Evolutionary conservation across 2,797 vertebrate species (phyloP), one percentile per base, ranked within the genome.

Genomic region (Clamator glandarius): DNA sequence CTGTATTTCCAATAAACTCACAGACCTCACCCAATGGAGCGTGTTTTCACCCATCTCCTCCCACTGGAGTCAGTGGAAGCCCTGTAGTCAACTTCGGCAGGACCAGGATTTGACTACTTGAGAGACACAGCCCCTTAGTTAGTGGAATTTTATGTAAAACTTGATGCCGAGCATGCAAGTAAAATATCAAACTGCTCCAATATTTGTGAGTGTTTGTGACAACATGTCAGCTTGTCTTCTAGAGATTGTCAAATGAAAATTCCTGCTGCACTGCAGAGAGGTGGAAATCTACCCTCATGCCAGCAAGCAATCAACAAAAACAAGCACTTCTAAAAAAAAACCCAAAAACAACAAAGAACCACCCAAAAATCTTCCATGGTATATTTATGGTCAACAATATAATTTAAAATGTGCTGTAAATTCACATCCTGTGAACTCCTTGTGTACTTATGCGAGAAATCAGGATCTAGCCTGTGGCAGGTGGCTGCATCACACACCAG

Each of bases 151-250:
- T 74, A 72, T 26, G 24, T 33, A 78, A 91, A 95, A 85, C 11
- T 28, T n/a, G 48, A 72, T 83, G 72, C 70, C 67, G 39, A 77
- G 46, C 57, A 69, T n/a, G 33, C 48, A 91, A 88, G n/a, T 62
- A 77, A 87, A 89, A 72, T 29, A 75, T n/a, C 41, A 75, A 92
- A 68, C 46, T 41, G 23, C 48, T 88, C 73, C 92, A 89, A 91
- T 73, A 91, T 75, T 86, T 90, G 70, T 73, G 57, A 83, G 39
- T 35, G 31, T 81, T 86, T 84, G 54, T 88, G 83, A 91, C 81
- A 95, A 83, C 33, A 55, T 6, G 46, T 63, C 91, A 94, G 39
- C 39, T 81, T 78, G 16, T 42, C 62, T 92, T 89, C 54, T 39
- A 74, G 70, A 80, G 59, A 75, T 68, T 84, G 64, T 83, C 72